Evolutionary conservation across 2,113 vertebrate genomes (phyloP), one percentile per base, ranked within the genome.

Genomic region (Camelus dromedarius): DNA sequence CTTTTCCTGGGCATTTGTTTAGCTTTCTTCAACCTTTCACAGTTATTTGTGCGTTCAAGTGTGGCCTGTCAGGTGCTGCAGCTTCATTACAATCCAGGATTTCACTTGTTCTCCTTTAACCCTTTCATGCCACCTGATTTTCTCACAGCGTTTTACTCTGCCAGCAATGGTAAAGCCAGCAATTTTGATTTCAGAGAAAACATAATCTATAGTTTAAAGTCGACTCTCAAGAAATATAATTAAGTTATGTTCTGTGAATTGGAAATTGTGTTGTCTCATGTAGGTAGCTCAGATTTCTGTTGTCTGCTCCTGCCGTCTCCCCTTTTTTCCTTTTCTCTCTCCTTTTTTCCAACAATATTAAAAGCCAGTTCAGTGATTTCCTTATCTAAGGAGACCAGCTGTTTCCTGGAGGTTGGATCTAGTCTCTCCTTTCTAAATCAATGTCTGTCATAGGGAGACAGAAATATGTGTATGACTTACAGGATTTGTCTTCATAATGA

Each of bases 301-400:
- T 97, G 77, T 98, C 95, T 97, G 89, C 95, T 97, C 88, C 85
- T 91, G 81, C 70, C 96, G 94, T 95, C 95, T 96, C 81, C 76
- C n/a, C 77, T 46, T 96, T 89, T 54, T 28, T 54, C 38, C 38
- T 42, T 92, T 84, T 89, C 85, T 89, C 15, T 54, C 46, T 93
- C 81, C 97, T 82, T 97, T 98, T 98, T 98, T 98, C 97, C 91
- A 95, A 96, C 95, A 96, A 56, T 98, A 97, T 96, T 97, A 98
- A 97, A 98, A 98, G 94, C 98, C 96, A 98, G 98, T 97, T 98
- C 81, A n/a, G 96, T 98, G 98, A 98, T 98, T 98, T 98, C 93
- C 98, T 99, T 99, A 99, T 99, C 99, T 99, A 93, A 98, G 97
- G 96, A 98, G 98, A 98, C 96, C 99, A 99, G 98, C 98, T 99